These are phyloP conservation scores for Aphis craccivora DNA, from an alignment of 1,140 invertebrate genomes.

Conservation along the genomic window DNA sequence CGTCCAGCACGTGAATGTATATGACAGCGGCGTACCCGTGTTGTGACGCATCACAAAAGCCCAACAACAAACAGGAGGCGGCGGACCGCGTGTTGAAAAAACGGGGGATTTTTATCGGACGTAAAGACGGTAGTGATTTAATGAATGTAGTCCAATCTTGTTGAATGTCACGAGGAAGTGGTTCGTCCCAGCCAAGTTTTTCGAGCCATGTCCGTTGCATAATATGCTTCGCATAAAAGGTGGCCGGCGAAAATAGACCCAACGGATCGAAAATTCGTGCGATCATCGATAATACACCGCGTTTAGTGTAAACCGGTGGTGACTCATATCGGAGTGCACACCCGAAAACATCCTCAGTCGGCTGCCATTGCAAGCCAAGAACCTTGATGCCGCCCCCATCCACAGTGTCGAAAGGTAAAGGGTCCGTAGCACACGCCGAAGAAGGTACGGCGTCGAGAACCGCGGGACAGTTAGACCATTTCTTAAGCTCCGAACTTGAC, in stretches of 20 bases:
- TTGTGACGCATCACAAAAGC: slow-evolving; percentile 63
- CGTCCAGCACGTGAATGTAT: slow-evolving; percentile 59
- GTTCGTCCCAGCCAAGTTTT: no score
- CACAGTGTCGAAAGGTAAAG: not conserved
- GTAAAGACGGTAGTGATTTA: no score
- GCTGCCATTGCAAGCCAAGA: not conserved
- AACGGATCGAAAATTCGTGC: not conserved
- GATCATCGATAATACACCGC: not conserved
- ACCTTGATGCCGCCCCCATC: not conserved
- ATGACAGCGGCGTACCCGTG: slow-evolving; percentile 62
- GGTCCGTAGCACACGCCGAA: not conserved
- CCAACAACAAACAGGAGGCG: not conserved
- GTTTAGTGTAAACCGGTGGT: not conserved
- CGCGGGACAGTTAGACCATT: not conserved
- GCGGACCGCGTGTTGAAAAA: no score
- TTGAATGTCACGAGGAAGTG: no score
- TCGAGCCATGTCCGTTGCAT: not conserved
- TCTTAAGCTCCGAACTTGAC: not conserved
- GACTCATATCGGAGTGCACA: not conserved
- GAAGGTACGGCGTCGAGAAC: not conserved
- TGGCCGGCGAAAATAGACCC: not conserved
- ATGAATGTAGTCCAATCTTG: no score
- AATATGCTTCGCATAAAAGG: not conserved
- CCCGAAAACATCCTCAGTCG: not conserved
- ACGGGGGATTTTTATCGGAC: no score